phyloP scores from a whole-genome alignment of 2,888 invertebrate genomes.

The Sinodicranocentrus sp. region DNA sequence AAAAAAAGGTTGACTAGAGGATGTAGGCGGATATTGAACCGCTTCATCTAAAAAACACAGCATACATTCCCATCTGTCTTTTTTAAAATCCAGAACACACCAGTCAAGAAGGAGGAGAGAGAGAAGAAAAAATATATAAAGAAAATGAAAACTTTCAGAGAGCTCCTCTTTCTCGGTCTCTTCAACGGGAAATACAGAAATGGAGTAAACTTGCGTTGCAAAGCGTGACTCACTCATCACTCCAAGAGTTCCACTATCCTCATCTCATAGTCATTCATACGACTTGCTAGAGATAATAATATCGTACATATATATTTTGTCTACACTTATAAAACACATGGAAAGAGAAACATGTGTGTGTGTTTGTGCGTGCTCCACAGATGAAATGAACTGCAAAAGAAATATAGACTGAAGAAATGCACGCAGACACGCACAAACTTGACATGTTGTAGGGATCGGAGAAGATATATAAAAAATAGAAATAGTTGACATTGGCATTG shows the following conservation, averaged over 20 bases:
- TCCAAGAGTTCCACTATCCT: too few species aligned
- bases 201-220: too few species aligned
- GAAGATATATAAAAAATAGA: too few species aligned
- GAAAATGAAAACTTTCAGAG: slow-evolving; percentile 20
- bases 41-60: background rate
- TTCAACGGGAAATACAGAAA: background rate
- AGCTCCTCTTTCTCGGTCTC: slow-evolving; percentile 22
- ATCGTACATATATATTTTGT: too few species aligned
- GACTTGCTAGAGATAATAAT: too few species aligned
- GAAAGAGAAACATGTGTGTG: background rate
- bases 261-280: too few species aligned
- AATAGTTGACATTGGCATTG: slow-evolving; percentile 62
- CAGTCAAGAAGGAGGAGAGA: background rate
- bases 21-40: slow-evolving; percentile 66
- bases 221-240: too few species aligned
- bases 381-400: background rate
- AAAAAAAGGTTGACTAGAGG: slow-evolving; percentile 26
- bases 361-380: background rate
- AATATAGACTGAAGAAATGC: background rate
- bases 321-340: background rate
- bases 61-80: slow-evolving; percentile 7
- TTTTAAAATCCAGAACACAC: slow-evolving; percentile 4
- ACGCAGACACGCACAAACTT: background rate
- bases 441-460: too few species aligned
- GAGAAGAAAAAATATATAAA: background rate